These are phyloP conservation scores for Notiomystis cincta DNA, from an alignment of 2,113 vertebrate genomes.

Conservation along the genomic window DNA sequence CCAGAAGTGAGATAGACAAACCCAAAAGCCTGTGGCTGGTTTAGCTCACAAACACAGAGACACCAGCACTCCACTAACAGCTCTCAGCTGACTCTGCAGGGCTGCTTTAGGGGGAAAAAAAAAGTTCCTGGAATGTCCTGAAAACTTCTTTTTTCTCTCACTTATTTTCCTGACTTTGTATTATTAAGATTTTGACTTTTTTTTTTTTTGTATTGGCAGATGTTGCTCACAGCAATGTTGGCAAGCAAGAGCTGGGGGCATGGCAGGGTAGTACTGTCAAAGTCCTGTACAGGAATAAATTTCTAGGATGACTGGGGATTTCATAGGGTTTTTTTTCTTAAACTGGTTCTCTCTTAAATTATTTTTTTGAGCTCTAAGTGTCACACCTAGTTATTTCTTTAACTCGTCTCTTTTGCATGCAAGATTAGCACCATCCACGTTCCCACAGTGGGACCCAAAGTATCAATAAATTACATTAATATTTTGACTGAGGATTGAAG, in stretches of 20 bases:
- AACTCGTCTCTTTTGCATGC: neutral
- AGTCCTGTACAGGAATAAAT: neutral
- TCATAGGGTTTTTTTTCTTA: neutral
- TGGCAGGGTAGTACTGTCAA: accelerated
- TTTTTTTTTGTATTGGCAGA: neutral
- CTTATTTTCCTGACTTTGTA: neutral
- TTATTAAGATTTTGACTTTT: neutral
- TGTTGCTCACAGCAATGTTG: neutral
- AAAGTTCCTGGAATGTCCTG: neutral
- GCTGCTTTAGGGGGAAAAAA: neutral
- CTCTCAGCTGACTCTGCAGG: neutral
- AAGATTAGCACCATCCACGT: neutral
- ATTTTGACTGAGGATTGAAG: neutral
- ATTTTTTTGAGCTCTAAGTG: neutral
- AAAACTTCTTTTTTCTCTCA: neutral
- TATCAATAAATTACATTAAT: accelerated
- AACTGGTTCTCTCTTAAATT: neutral
- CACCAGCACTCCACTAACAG: neutral
- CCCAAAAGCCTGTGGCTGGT: neutral
- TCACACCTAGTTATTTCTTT: neutral
- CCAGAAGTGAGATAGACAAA: neutral
- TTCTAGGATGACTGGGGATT: neutral
- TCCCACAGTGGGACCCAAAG: neutral
- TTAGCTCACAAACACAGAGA: neutral
- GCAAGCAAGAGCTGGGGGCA: neutral